Evolutionary conservation across 2,113 vertebrate species (phyloP), one percentile per base, ranked within the genome.

Genomic region (Bambusicola thoracicus): DNA sequence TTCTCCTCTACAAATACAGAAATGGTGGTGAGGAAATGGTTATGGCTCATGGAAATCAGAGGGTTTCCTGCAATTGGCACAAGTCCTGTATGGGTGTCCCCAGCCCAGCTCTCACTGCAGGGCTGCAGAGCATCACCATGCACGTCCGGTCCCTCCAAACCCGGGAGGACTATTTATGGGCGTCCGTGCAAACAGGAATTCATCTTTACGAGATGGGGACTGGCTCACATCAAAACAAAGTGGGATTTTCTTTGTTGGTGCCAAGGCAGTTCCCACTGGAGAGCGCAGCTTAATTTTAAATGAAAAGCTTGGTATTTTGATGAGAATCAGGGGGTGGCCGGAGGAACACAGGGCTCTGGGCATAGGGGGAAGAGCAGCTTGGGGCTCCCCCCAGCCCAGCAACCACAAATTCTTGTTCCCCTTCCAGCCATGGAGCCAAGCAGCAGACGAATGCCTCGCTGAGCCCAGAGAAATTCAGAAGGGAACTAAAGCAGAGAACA

Each of bases 211-310:
- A 44, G 78, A 38, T 6, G 10, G 17, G 27, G 20, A 24, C 62
- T 53, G 68, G 49, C 49, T 75, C 32, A 10, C 55, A 55, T 30
- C 41, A 41, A 59, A 80, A 43, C n/a, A 70, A n/a, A 75, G 18
- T 0, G 15, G 30, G 78, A 46, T 74, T 58, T 44, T 27, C 67
- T 56, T 87, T 76, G 1, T 43, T 73, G 41, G 14, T 18, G 43
- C 67, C 30, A 19, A 34, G 17, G 13, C 0, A 2, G 56, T 9
- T 59, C 78, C 38, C 48, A n/a, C 0, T 59, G n/a, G 25, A 46
- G 69, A 80, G 88, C 0, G 8, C 20, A 65, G 51, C 48, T 49
- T 38, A 5, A 65, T 63, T 74, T 10, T n/a, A 43, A 73, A 41
- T 14, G 40, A 70, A 25, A 40, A 63, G 25, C 38, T 40, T 12